Base-by-base conservation (phyloP, 2,888 invertebrate species). In the Aplocera efformata region DNA sequence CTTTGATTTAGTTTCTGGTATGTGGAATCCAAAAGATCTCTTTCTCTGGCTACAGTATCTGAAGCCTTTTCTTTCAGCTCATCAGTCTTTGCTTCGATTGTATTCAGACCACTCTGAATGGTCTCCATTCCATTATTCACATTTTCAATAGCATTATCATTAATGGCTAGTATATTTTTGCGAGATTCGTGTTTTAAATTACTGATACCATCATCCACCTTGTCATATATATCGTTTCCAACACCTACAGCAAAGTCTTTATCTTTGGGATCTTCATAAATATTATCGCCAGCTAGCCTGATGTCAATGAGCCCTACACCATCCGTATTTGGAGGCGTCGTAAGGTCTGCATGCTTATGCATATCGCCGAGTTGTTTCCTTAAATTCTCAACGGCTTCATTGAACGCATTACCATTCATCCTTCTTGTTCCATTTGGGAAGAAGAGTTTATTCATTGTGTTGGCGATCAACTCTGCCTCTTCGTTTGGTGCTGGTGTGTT, bases 361-460 rank as follows among this genome's bases (percentile, higher is more conserved):
- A 47, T 26, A 7, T 51, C 43, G 3, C 29, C 29, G 6, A 53
- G 7, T 32, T 42, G 30, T 10, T 35, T 42, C 26, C 32, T 40
- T 10, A 53, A 37, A 27, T 48, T 41, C 6, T 47, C 33, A n/a
- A 55, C 32, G 7, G 38, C 44, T 27, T 48, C 40, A 10, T 42
- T 30, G 21, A 52, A 52, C 1, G 43, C 46, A 3, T 29, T 11
- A 6, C 35, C 50, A 0, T 32, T 32, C 0, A 48, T 9, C 17
- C 35, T 32, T 23, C 50, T 50, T 4, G 55, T 48, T 10, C 48
- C 39, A 6, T 60, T 56, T 10, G 21, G 36, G n/a, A 53, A 35
- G n/a, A 60, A 51, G 6, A 61, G 54, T 24, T 56, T 47, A 1
- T 48, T 42, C 11, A 64, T 31, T 7, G 51, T 42, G 1, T 60